Evolutionary conservation across 2,888 invertebrate genomes (phyloP).

Genomic region (Ectemnius cavifrons): DNA sequence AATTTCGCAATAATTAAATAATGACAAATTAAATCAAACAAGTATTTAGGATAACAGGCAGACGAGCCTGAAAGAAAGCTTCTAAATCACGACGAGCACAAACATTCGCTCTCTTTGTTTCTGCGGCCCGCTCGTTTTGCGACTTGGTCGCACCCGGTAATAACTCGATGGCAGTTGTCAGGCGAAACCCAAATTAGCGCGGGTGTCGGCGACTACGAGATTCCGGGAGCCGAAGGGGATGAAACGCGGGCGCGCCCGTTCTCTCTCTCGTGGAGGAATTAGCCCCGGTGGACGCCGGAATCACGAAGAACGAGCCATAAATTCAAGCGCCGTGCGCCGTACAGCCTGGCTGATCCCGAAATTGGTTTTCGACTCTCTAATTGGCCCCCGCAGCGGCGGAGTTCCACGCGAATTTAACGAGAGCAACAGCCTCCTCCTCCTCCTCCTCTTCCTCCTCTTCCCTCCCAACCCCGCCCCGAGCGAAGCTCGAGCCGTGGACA

Average conservation of each 20-base stretch:
- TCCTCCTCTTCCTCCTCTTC: too few species aligned
- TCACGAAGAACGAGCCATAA: conserved; percentile 65
- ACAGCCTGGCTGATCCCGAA: conserved; percentile 64
- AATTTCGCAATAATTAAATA: too few species aligned
- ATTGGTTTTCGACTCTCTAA: conserved; percentile 65
- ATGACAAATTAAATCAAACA: too few species aligned
- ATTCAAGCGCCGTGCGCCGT: conserved; percentile 58
- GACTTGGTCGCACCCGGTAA: conserved; percentile 50
- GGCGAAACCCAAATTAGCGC: conserved; percentile 66
- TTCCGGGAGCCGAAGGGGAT: conserved; percentile 47
- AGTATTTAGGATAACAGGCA: too few species aligned
- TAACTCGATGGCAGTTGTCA: conserved; percentile 65
- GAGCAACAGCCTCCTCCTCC: conserved; percentile 41
- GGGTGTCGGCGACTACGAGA: conserved; percentile 60
- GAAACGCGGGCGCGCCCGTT: conserved; percentile 27
- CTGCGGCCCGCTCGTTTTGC: conserved; percentile 21
- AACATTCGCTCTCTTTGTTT: too few species aligned
- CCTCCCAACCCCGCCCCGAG: neutral
- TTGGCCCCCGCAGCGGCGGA: conserved; percentile 45
- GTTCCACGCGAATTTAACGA: conserved; percentile 61
- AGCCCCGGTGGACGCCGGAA: conserved; percentile 54
- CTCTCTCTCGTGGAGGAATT: conserved; percentile 25
- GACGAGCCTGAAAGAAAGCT: too few species aligned
- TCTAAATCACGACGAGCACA: too few species aligned
- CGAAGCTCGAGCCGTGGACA: neutral